Conservation (phyloP, 2,797 vertebrate species). For the Muscicapa striata region DNA sequence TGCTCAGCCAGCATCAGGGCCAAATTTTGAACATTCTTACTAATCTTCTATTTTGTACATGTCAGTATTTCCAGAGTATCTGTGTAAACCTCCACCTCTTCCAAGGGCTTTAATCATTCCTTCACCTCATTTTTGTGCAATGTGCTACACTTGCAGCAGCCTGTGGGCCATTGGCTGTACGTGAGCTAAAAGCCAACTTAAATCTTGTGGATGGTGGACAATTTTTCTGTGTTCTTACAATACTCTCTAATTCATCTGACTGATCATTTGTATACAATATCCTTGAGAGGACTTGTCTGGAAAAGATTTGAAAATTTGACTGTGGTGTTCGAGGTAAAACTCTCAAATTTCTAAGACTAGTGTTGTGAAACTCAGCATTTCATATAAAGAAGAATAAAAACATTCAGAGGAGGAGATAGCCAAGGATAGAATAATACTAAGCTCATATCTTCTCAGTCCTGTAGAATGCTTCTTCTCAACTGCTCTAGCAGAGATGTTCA, state of each 20-base stretch:
- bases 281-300: background rate
- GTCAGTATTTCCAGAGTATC: background rate
- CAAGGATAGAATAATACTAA: background rate
- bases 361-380: background rate
- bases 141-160: background rate
- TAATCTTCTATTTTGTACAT: background rate
- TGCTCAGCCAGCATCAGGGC: background rate
- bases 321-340: background rate
- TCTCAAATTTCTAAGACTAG: background rate
- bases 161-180: fast-evolving
- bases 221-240: background rate
- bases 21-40: background rate
- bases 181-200: background rate
- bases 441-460: background rate
- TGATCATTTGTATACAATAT: background rate
- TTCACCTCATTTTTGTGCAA: background rate
- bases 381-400: background rate
- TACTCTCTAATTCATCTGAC: background rate
- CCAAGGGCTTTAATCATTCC: background rate
- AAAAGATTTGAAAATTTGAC: background rate
- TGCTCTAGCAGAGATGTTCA: background rate
- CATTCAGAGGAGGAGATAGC: background rate
- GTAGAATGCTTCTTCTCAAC: background rate
- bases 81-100: background rate
- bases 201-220: background rate